A percentile compares a stretch with the other conserved stretches of the same genome.
Evolutionary conservation across 2,113 vertebrate species (phyloP).

Genomic region (Chunga burmeisteri): DNA sequence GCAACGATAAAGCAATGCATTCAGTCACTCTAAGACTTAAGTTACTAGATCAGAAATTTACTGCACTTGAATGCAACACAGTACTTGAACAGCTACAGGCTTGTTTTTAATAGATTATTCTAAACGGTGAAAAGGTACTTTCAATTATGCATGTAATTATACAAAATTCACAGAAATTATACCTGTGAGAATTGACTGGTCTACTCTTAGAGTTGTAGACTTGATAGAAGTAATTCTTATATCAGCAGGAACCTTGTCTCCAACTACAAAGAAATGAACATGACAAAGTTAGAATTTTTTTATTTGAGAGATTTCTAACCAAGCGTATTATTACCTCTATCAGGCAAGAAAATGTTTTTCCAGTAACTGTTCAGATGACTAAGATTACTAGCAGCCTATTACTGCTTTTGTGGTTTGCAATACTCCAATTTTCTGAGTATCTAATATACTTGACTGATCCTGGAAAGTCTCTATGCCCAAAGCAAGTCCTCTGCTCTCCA

Average conservation of each 20-base stretch:
- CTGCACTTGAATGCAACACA: neutral
- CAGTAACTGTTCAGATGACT: neutral
- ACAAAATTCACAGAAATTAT: neutral
- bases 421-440: neutral
- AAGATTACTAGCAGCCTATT: neutral
- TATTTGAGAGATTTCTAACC: neutral
- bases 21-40: neutral
- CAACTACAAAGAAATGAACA: constrained; percentile 78
- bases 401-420: neutral
- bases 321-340: neutral
- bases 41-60: neutral
- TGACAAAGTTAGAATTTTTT: neutral
- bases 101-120: neutral
- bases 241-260: constrained; percentile 98
- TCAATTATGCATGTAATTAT: neutral
- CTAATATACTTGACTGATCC: neutral
- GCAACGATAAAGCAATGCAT: neutral
- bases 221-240: constrained; percentile 97
- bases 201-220: constrained; percentile 95
- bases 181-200: constrained; percentile 99
- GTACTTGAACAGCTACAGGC: neutral
- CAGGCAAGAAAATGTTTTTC: neutral
- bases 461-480: neutral
- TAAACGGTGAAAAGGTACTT: neutral
- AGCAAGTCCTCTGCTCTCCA: neutral